Evolutionary conservation across 1,140 invertebrate genomes (phyloP), one percentile per base, ranked within the genome.

Genomic region (Battus philenor): DNA sequence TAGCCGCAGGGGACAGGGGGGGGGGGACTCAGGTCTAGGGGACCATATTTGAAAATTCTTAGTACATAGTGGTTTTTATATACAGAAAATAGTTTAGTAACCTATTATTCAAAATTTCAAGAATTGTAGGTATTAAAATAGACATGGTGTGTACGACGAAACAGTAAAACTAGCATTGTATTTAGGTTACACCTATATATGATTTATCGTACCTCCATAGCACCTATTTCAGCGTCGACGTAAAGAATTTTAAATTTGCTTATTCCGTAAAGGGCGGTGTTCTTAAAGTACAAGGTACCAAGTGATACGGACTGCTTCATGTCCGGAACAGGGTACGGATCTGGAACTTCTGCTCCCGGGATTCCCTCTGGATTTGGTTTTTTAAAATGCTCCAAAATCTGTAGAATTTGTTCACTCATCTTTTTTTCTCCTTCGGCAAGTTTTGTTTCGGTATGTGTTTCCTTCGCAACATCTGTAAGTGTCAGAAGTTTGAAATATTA

Each of bases 311-410:
- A 89, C 38, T 93, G 90, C 43, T 90, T 90, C 82, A 93, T 91
- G 51, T 93, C 90, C 0, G 93, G 93, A n/a, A 95, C 91, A 0
- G 87, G 68, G 87, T 93, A 91, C 0, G 94, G 94, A 75, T 95
- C 93, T 1, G 91, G 92, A 36, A 95, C 89, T 4, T 91, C 90
- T 0, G 89, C 91, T 1, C 91, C 91, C 0, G 94, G 94, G 5
- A 95, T 64, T 0, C 94, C 94, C 0, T 93, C 79, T 1, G 78
- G 78, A 26, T 95, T 92, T 32, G 90, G 86, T 61, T 95, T 89
- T 75, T 95, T 93, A 68, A 92, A 95, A 68, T 96, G 94, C 29
- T 94, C 91, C n/a, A 96, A 64, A 4, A 95, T 87, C 15, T 86
- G 78, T 16, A 91, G 84, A 20, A 95, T 89, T 58, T 93, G 90